Conservation (phyloP, 2,113 vertebrate genomes). For the Butastur rufipennis region DNA sequence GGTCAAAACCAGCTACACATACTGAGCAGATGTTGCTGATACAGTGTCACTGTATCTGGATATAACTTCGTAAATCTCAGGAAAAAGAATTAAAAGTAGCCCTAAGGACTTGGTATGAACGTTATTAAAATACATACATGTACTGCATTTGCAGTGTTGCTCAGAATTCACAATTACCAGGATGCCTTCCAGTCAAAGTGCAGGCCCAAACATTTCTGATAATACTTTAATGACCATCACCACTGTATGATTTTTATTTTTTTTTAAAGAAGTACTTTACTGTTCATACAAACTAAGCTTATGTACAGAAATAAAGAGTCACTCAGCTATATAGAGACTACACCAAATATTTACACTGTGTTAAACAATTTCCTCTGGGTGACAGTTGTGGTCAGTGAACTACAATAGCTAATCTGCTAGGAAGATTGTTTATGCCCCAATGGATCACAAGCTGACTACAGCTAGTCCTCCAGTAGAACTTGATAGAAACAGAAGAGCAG, state of each 20-base stretch:
- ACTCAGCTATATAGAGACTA: background rate
- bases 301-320: background rate
- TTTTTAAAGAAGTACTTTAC: background rate
- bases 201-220: background rate
- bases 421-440: background rate
- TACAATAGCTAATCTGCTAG: conserved; percentile 34
- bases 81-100: background rate
- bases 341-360: conserved; percentile 29
- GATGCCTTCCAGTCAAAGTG: background rate
- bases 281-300: background rate
- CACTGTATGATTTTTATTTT: background rate
- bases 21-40: background rate
- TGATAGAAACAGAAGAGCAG: background rate
- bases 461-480: background rate
- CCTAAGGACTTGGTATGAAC: background rate
- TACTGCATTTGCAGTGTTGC: background rate
- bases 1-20: background rate
- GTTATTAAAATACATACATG: background rate
- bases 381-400: conserved; percentile 43
- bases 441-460: conserved; percentile 9
- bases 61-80: background rate
- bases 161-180: background rate
- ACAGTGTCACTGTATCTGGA: background rate
- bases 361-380: conserved; percentile 44
- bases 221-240: background rate